Conservation (phyloP, 2,888 invertebrate species). For the Rhagium mordax region DNA sequence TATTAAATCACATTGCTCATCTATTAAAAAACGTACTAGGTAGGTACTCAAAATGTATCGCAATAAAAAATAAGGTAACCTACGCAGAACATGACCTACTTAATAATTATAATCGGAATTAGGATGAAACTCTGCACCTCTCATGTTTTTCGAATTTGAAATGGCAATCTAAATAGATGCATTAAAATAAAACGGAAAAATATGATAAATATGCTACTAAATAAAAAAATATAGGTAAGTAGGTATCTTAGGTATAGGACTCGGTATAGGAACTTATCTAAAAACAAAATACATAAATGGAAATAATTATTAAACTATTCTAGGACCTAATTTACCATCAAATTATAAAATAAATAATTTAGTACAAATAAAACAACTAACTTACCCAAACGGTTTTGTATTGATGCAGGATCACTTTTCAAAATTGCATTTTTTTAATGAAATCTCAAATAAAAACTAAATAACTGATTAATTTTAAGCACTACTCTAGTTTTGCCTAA, state of each 20-base stretch:
- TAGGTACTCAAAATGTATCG: neutral
- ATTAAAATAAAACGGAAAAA: neutral
- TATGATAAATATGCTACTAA: neutral
- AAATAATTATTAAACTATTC: no score
- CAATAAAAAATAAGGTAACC: neutral
- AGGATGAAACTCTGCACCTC: neutral
- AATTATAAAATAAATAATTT: neutral
- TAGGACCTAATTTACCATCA: no score
- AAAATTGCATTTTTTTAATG: neutral
- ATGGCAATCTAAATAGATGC: neutral
- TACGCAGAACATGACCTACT: slow-evolving; percentile 22
- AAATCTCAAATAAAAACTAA: slow-evolving; percentile 5
- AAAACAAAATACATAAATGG: no score
- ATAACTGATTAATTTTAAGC: neutral
- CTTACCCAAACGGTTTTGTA: slow-evolving; percentile 3
- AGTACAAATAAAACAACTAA: neutral
- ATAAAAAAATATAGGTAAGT: no score
- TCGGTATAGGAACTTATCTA: no score
- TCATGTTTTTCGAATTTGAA: neutral
- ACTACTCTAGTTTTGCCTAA: neutral
- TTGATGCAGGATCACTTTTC: neutral
- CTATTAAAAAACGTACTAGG: no score
- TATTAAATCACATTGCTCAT: neutral
- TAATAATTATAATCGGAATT: no score
- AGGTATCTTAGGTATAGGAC: no score